phyloP scores from a whole-genome alignment of 2,888 invertebrate species.

The Megastigmus dorsalis region DNA sequence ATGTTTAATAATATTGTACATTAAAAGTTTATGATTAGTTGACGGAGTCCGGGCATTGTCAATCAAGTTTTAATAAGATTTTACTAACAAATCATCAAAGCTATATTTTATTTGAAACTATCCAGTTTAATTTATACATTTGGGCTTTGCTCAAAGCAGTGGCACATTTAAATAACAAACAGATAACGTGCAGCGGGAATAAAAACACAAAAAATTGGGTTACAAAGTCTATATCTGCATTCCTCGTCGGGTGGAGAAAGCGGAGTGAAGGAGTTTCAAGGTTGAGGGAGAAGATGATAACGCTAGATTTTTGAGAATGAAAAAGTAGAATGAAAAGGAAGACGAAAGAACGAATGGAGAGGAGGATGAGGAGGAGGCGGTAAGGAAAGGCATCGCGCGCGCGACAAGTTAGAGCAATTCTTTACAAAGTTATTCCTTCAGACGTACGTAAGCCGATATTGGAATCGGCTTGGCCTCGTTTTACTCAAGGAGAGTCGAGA shows the following conservation, averaged over 20 bases:
- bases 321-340: not conserved
- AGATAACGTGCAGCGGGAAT: not conserved
- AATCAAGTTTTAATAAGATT: too few species aligned
- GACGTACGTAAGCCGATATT: constrained; percentile 43
- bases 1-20: too few species aligned
- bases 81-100: too few species aligned
- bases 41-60: too few species aligned
- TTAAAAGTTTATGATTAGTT: too few species aligned
- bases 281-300: constrained; percentile 5
- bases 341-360: too few species aligned
- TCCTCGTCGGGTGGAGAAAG: not conserved
- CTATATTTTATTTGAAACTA: too few species aligned
- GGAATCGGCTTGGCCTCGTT: constrained; percentile 52
- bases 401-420: constrained; percentile 47
- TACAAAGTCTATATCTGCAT: not conserved
- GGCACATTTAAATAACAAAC: constrained; percentile 1
- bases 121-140: too few species aligned
- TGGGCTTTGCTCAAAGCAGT: not conserved
- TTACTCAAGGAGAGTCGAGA: constrained; percentile 38
- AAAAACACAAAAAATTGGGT: not conserved
- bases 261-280: constrained; percentile 22
- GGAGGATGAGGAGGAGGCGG: too few species aligned
- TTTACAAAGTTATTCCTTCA: constrained; percentile 47
- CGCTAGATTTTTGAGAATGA: not conserved
- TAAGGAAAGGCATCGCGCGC: not conserved